These are phyloP conservation scores for Drosophila suzukii DNA, from an alignment of 1,140 invertebrate genomes.

Conservation along the genomic window DNA sequence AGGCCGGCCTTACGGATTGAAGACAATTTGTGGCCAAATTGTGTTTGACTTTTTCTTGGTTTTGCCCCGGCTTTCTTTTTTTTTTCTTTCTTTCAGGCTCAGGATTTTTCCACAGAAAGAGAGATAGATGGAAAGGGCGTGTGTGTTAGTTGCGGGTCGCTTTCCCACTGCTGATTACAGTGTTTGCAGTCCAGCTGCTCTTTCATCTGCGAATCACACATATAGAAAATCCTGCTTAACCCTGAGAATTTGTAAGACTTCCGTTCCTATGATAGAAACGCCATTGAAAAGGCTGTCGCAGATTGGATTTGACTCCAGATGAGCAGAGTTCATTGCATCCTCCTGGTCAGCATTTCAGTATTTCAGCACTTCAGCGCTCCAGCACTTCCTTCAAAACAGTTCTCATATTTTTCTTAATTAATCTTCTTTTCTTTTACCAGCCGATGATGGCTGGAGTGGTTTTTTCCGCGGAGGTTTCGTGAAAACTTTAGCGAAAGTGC, in stretches of 20 bases:
- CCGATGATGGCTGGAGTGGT: conserved; percentile 33
- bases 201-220: conserved; percentile 16
- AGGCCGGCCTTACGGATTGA: conserved; percentile 34
- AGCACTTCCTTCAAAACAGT: conserved; percentile 29
- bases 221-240: background rate
- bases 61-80: background rate
- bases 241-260: conserved; percentile 3
- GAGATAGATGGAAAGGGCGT: no score
- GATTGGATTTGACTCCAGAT: conserved; percentile 27
- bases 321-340: conserved; percentile 22
- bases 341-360: no score
- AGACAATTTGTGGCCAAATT: conserved; percentile 57
- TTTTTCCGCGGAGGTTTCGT: conserved; percentile 38
- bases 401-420: conserved; percentile 78
- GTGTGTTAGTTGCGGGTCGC: background rate
- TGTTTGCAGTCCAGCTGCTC: background rate
- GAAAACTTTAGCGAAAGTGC: conserved; percentile 55
- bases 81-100: no score
- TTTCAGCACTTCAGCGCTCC: background rate
- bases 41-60: conserved; percentile 42
- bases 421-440: conserved; percentile 63
- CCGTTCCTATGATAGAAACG: background rate
- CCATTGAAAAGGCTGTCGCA: conserved; percentile 2
- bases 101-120: no score
- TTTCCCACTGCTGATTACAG: conserved; percentile 12